Percentiles rank a stretch among this genome's conserved stretches.
Conservation (phyloP, 1,140 invertebrate genomes). For the Lucilia sericata region DNA sequence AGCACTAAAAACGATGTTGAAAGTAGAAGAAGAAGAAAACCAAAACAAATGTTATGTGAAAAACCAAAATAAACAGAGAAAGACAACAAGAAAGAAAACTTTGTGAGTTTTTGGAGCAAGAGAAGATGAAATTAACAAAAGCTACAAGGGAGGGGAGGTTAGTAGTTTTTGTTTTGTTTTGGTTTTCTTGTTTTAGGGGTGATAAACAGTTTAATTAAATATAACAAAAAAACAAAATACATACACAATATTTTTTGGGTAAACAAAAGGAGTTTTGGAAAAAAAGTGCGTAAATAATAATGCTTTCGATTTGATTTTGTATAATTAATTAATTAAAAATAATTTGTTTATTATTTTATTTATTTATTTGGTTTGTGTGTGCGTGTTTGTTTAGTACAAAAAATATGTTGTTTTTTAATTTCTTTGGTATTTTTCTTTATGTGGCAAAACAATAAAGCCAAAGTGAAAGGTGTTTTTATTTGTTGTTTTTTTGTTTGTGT, state of each 20-base stretch:
- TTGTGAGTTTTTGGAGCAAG: not conserved
- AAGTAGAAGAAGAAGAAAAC: not conserved
- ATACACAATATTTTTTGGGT: not conserved
- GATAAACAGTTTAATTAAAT: slow-evolving; percentile 12
- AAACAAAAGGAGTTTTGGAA: too few relatives aligned
- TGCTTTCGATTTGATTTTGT: not conserved
- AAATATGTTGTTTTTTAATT: not conserved
- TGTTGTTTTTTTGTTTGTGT: not conserved
- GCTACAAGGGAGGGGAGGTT: too few relatives aligned
- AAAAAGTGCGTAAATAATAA: not conserved
- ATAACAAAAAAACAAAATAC: not conserved
- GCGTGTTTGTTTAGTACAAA: not conserved
- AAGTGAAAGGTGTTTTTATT: slow-evolving; percentile 5
- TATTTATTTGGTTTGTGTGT: not conserved
- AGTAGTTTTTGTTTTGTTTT: not conserved
- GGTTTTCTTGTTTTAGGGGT: slow-evolving; percentile 1
- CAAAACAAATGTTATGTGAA: not conserved
- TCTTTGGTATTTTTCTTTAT: not conserved
- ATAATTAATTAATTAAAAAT: not conserved
- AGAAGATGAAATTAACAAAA: not conserved
- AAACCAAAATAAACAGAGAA: slow-evolving; percentile 3
- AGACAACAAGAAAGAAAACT: not conserved
- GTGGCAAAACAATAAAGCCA: not conserved
- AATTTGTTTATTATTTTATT: not conserved
- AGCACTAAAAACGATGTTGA: not conserved